Evolutionary conservation across 2,888 invertebrate genomes (phyloP).

Genomic region (Ochropacha duplaris): DNA sequence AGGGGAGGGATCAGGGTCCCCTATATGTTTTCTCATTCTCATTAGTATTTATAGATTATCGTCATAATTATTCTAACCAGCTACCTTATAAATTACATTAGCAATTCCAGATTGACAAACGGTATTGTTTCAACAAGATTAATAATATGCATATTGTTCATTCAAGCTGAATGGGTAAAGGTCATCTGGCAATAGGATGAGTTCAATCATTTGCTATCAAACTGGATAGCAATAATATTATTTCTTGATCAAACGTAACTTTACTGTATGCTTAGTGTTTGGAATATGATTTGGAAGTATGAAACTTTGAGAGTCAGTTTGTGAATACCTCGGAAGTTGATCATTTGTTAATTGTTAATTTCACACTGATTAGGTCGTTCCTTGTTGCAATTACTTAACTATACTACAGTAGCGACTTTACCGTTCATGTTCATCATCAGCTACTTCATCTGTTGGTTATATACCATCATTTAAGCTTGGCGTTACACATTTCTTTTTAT

Average conservation of each 20-base stretch:
- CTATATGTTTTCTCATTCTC: background rate
- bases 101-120: background rate
- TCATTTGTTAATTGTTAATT: background rate
- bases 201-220: conserved; percentile 3
- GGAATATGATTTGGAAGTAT: background rate
- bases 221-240: conserved; percentile 1
- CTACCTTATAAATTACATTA: background rate
- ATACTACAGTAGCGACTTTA: no score
- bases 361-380: no score
- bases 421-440: no score
- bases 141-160: conserved; percentile 26
- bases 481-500: no score
- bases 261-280: background rate
- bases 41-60: conserved; percentile 1
- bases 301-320: background rate
- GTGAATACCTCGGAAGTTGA: conserved; percentile 7
- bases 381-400: no score
- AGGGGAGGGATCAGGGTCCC: background rate
- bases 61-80: background rate
- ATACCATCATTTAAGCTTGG: no score
- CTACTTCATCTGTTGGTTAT: no score
- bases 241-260: background rate
- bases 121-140: conserved; percentile 24
- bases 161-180: conserved; percentile 18
- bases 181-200: conserved; percentile 21